Percentiles rank a stretch among this genome's conserved stretches.
These are phyloP conservation scores for Orbicella faveolata DNA, from an alignment of 64 coral and sea anemone species.

Conservation along the genomic window DNA sequence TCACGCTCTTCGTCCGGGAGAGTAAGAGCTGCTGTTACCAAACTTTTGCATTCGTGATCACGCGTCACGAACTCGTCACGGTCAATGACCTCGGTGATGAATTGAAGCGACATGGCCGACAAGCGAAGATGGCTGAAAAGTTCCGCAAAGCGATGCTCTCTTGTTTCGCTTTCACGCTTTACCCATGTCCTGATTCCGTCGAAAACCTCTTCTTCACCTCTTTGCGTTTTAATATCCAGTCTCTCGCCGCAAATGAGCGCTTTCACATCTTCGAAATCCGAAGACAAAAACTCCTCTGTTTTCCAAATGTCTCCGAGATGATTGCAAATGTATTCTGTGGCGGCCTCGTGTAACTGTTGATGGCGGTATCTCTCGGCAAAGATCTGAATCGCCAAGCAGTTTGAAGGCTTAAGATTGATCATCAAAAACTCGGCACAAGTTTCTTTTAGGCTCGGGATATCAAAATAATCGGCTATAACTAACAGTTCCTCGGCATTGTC, in stretches of 20 bases:
- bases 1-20: constrained; percentile 13
- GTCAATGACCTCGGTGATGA: background rate
- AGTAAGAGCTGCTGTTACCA: constrained; percentile 1
- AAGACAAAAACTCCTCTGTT: constrained; percentile 6
- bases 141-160: background rate
- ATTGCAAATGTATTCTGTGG: constrained; percentile 27
- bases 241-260: constrained; percentile 1
- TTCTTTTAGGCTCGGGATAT: constrained; percentile 19
- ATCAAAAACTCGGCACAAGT: constrained; percentile 32
- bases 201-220: constrained; percentile 32
- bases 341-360: background rate
- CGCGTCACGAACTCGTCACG: constrained; percentile 33
- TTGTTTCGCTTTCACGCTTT: background rate
- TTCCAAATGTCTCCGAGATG: constrained; percentile 14
- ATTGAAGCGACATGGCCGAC: background rate
- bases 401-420: background rate
- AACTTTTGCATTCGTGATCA: background rate
- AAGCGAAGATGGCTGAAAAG: constrained; percentile 29
- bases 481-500: background rate
- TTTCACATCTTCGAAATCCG: background rate
- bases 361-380: constrained; percentile 14
- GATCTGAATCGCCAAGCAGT: constrained; percentile 22
- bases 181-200: constrained; percentile 16
- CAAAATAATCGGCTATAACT: background rate
- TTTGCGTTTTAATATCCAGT: constrained; percentile 24